These are phyloP conservation scores for Cepphus grylle DNA, from an alignment of 2,113 vertebrate species.

Conservation along the genomic window DNA sequence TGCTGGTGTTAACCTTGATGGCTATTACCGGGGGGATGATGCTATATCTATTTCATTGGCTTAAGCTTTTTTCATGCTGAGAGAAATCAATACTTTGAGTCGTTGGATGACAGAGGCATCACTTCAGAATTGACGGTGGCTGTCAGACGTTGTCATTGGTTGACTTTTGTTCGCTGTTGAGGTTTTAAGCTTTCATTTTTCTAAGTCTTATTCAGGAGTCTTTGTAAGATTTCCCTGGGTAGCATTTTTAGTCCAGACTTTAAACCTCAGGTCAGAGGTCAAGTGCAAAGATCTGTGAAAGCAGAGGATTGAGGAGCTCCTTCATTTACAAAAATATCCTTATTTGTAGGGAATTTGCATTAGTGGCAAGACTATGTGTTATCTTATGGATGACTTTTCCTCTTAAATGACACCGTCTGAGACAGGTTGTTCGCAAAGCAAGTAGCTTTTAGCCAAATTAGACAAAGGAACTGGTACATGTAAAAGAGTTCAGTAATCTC, in stretches of 20 bases:
- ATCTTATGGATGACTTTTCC: slow-evolving; percentile 63
- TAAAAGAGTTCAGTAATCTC: neutral
- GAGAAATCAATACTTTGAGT: slow-evolving; percentile 93
- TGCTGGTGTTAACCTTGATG: slow-evolving; percentile 95
- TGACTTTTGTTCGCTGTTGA: slow-evolving; percentile 93
- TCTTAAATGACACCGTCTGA: slow-evolving; percentile 74
- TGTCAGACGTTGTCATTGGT: slow-evolving; percentile 93
- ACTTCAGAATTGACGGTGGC: slow-evolving; percentile 93
- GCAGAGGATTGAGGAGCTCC: slow-evolving; percentile 65
- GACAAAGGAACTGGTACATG: neutral
- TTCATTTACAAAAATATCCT: slow-evolving; percentile 74
- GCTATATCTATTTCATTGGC: slow-evolving; percentile 86
- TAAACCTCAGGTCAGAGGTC: slow-evolving; percentile 81
- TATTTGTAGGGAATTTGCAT: slow-evolving; percentile 77
- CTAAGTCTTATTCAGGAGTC: slow-evolving; percentile 77
- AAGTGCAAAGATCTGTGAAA: slow-evolving; percentile 79
- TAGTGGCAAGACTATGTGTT: slow-evolving; percentile 49
- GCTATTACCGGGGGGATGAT: slow-evolving; percentile 77
- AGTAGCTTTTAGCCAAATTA: slow-evolving; percentile 68
- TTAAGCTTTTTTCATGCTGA: slow-evolving; percentile 81
- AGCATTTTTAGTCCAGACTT: slow-evolving; percentile 76
- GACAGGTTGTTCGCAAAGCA: slow-evolving; percentile 64
- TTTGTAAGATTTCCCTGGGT: slow-evolving; percentile 85
- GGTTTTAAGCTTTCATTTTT: slow-evolving; percentile 96
- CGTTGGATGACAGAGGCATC: slow-evolving; percentile 90